Conservation (phyloP, 2,888 invertebrate species). For the Leucoma salicis region DNA sequence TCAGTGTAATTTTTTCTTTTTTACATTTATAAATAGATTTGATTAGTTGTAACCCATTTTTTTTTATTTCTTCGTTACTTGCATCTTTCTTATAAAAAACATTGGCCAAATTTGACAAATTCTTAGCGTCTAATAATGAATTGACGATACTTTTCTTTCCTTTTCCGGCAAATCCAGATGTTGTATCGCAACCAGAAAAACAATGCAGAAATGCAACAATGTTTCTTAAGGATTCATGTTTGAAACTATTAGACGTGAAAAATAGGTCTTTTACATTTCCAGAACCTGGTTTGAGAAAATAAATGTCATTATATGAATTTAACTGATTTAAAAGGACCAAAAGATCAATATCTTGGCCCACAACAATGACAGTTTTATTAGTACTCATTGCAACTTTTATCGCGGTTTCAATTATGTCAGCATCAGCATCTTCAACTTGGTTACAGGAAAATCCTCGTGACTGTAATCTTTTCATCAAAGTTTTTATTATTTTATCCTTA, state of each 20-base stretch:
- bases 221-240: slow-evolving; percentile 22
- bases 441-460: slow-evolving; percentile 28
- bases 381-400: slow-evolving; percentile 20
- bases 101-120: slow-evolving; percentile 7
- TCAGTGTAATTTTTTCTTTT: slow-evolving; percentile 12
- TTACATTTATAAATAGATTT: slow-evolving; percentile 11
- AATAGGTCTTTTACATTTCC: slow-evolving; percentile 11
- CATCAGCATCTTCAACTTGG: slow-evolving; percentile 33
- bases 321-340: slow-evolving; percentile 34
- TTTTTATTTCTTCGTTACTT: slow-evolving; percentile 10
- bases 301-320: slow-evolving; percentile 14
- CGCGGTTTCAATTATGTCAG: slow-evolving; percentile 15
- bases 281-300: slow-evolving; percentile 14
- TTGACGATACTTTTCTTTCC: slow-evolving; percentile 19
- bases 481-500: slow-evolving; percentile 33
- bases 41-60: slow-evolving; percentile 12
- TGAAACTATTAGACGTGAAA: slow-evolving; percentile 23
- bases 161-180: slow-evolving; percentile 22
- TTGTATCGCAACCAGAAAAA: slow-evolving; percentile 20
- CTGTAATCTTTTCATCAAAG: slow-evolving; percentile 16
- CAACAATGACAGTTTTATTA: slow-evolving; percentile 22
- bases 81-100: slow-evolving; percentile 14
- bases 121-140: slow-evolving; percentile 7
- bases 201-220: slow-evolving; percentile 21
- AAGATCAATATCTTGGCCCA: slow-evolving; percentile 30